Evolutionary conservation across 2,888 invertebrate genomes (phyloP).

Genomic region (Acanthosoma haemorrhoidale): DNA sequence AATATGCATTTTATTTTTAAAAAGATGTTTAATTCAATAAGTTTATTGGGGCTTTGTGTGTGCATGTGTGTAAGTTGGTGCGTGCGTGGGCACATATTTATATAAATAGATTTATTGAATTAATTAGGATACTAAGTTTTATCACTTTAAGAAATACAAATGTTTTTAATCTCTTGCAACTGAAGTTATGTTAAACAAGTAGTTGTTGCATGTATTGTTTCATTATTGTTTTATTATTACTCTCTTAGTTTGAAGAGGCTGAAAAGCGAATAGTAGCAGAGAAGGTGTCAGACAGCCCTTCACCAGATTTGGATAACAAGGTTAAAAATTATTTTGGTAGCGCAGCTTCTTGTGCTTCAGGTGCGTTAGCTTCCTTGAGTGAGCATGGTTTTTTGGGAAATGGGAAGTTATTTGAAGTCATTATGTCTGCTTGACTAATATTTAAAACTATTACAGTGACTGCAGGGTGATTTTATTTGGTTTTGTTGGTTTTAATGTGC

Average conservation of each 20-base stretch:
- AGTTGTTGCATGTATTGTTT: neutral
- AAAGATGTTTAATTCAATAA: too few relatives aligned
- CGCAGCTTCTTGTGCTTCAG: conserved; percentile 21
- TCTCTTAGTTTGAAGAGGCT: conserved; percentile 18
- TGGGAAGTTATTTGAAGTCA: neutral
- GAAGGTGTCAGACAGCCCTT: neutral
- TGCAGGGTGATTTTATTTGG: neutral
- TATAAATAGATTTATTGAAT: too few relatives aligned
- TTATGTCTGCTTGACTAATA: conserved; percentile 3
- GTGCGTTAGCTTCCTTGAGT: conserved; percentile 17
- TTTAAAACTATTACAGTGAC: neutral
- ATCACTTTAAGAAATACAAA: neutral
- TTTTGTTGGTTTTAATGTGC: neutral
- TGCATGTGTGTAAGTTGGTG: too few relatives aligned
- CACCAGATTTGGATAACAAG: conserved; percentile 16
- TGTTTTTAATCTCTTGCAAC: neutral
- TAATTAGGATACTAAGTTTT: too few relatives aligned
- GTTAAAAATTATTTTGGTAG: conserved; percentile 19
- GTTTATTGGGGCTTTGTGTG: too few relatives aligned
- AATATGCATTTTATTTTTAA: too few relatives aligned
- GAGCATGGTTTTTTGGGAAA: neutral
- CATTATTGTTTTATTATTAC: conserved; percentile 4
- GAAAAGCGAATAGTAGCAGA: conserved; percentile 4
- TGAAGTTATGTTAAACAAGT: neutral
- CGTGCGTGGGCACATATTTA: too few relatives aligned